Base-by-base conservation (phyloP, 2,113 vertebrate species). In the Labrus mixtus region DNA sequence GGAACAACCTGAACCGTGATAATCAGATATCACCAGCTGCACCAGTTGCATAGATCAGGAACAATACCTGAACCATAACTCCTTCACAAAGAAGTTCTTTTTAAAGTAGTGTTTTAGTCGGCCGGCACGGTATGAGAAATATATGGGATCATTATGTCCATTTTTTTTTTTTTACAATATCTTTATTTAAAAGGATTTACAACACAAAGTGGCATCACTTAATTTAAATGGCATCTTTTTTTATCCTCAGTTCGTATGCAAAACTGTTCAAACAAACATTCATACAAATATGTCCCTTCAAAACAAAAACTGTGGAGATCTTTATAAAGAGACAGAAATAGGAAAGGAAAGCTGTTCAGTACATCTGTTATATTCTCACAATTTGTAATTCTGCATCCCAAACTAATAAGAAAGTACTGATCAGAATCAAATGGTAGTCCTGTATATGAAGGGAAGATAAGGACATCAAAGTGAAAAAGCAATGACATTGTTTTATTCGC, bases 171-270 rank as follows among this genome's bases (percentile, higher is more conserved):
- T 78, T 69, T 54, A 72, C 51, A 89, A 80, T 72, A 84, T 79
- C 67, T 93, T 93, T 90, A 91, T 90, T 92, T 84, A 84, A 91
- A 93, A 89, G 62, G 68, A 86, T 90, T 88, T 89, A 89, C 84
- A 91, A 85, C 90, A 90, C 58, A 87, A 87, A 90, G 72, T 90
- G 78, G 77, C 74, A 82, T 37, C 71, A 87, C 73, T 88, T 87
- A 59, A 78, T 79, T 85, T 80, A 76, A 86, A 85, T 70, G 57
- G 57, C 62, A 54, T 75, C 50, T 70, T 55, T 55, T 73, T 64
- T 39, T 12, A 22, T 23, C 74, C 23, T 72, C 15, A 45, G 13
- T 64, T 80, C 22, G 61, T 81, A 55, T 77, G 71, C 69, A 82
- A 16, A 17, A 17, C 46, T 80, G 8, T 85, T 77, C 56, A 56